These are phyloP conservation scores for Tromatobia lineatoria DNA, from an alignment of 2,888 invertebrate species.

Conservation along the genomic window DNA sequence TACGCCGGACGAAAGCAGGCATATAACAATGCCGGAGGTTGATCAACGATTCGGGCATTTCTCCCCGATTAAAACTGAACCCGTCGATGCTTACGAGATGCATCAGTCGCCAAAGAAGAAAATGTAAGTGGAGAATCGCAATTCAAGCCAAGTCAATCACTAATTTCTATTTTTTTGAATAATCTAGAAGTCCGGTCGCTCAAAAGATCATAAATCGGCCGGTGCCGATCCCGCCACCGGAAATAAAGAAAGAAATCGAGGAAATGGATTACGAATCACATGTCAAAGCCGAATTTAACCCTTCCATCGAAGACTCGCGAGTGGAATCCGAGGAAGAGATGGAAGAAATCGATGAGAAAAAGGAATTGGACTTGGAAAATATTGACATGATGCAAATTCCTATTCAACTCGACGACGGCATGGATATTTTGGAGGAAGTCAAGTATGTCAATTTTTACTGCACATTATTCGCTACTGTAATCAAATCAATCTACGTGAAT, in stretches of 20 bases:
- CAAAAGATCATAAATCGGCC: constrained; percentile 70
- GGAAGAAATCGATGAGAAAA: constrained; percentile 80
- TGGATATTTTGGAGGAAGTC: constrained; percentile 86
- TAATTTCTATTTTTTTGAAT: neutral
- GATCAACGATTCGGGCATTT: constrained; percentile 76
- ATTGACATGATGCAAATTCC: constrained; percentile 93
- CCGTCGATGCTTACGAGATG: constrained; percentile 77
- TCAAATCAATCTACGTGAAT: neutral
- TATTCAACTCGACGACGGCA: constrained; percentile 90
- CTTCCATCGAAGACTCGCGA: constrained; percentile 71
- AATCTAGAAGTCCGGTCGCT: constrained; percentile 75
- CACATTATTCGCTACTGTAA: neutral
- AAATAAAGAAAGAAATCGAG: constrained; percentile 82
- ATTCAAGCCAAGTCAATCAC: neutral
- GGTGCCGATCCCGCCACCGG: constrained; percentile 73
- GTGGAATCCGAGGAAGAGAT: constrained; percentile 77
- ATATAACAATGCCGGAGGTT: constrained; percentile 73
- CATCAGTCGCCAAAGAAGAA: constrained; percentile 73
- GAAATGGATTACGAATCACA: constrained; percentile 81
- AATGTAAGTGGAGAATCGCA: constrained; percentile 70
- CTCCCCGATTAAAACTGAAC: constrained; percentile 78
- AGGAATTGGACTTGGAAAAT: constrained; percentile 87
- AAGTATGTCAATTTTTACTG: constrained; percentile 80
- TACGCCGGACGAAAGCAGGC: constrained; percentile 79
- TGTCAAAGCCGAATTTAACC: constrained; percentile 77